Evolutionary conservation across 2,113 vertebrate species (phyloP), one percentile per base, ranked within the genome.

Genomic region (Amia ocellicauda): DNA sequence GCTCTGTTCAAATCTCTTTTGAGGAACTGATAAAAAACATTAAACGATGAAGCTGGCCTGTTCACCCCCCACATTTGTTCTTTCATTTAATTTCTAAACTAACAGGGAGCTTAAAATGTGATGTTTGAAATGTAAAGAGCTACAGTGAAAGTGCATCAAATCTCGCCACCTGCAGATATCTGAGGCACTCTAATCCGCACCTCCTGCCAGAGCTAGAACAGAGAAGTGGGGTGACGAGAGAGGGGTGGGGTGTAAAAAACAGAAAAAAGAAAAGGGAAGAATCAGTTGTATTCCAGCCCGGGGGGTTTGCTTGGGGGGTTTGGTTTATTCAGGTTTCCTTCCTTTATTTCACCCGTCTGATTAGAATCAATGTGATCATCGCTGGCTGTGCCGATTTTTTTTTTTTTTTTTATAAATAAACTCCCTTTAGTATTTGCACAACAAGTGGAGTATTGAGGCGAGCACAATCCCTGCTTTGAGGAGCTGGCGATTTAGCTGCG

Each of bases 401-500:
- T 5, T 31, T 47, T 70, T 66, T 61, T 67, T 57, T 42, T 41
- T n/a, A 20, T 62, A 16, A 70, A 70, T 31, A 62, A 60, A 52
- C 69, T 56, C 56, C 36, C 27, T 49, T 55, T 26, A 50, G 51
- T 56, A 47, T 65, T 55, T 24, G 55, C 54, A 62, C 58, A 61
- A 60, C 47, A 60, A 62, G 47, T 3, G 41, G 43, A 62, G n/a
- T 43, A 36, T 63, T 55, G 67, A 29, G 20, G 40, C 28, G 53
- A 67, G 41, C 47, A 73, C 74, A 71, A 52, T 26, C 60, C 14
- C 53, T 10, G 58, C 59, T 66, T 69, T 67, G 69, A 78, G 4
- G 19, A 19, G 3, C 40, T 7, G 47, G 53, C 16, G 14, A 67
- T 42, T 47, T 23, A 58, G 53, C 41, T 17, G 45, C 11, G 23